Percentiles rank a stretch among this genome's conserved stretches.
phyloP scores from a whole-genome alignment of 1,140 invertebrate species.

The Formica selysi region DNA sequence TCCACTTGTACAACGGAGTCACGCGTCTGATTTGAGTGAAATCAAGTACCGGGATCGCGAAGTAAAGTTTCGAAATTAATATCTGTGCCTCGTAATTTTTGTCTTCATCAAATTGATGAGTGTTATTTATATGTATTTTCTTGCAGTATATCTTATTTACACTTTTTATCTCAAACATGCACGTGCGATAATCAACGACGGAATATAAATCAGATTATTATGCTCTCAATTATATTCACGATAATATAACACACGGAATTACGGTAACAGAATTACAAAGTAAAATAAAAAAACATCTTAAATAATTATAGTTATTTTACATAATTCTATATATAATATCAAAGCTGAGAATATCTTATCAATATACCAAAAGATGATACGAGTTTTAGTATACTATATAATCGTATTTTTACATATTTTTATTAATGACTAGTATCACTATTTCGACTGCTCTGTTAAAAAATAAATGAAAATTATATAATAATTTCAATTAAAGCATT shows the following conservation, averaged over 20 bases:
- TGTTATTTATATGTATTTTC: not conserved
- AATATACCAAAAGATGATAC: not conserved
- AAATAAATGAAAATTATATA: not conserved
- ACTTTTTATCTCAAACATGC: not conserved
- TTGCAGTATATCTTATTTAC: not conserved
- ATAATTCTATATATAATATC: not conserved
- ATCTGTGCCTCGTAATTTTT: not conserved
- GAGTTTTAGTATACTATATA: not conserved
- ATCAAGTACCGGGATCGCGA: not conserved
- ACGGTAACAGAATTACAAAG: not conserved
- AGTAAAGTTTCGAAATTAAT: slow-evolving; percentile 7
- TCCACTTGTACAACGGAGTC: slow-evolving; percentile 2
- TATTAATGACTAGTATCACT: not conserved
- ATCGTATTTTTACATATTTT: slow-evolving; percentile 1
- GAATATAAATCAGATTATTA: not conserved
- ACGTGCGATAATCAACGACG: not conserved
- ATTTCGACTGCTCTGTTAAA: not conserved
- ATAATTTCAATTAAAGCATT: slow-evolving; percentile 5
- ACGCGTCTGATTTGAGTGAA: slow-evolving; percentile 35
- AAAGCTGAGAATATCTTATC: not conserved
- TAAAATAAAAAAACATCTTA: not conserved
- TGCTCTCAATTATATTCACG: not conserved
- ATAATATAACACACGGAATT: not conserved
- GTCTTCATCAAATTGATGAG: slow-evolving; percentile 5
- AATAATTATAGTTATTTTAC: not conserved